Percentiles rank a stretch among this genome's conserved stretches.
phyloP scores from a whole-genome alignment of 2,797 vertebrate genomes.

The Steatocranus sp. region DNA sequence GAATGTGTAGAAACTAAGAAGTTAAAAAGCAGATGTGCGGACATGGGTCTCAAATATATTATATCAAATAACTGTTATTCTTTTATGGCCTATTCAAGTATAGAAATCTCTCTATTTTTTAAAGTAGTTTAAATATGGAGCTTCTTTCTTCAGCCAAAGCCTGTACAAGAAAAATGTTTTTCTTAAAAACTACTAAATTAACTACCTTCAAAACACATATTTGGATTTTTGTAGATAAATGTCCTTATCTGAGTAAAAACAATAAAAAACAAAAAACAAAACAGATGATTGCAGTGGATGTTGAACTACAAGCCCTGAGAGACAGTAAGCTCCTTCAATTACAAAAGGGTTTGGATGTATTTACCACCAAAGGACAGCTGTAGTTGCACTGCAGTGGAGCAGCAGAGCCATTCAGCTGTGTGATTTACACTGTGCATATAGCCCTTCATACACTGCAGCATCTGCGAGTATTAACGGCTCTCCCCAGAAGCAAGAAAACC shows the following conservation, averaged over 20 bases:
- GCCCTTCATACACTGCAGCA: constrained; percentile 9
- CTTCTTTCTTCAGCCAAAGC: neutral
- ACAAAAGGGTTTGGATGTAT: constrained; percentile 6
- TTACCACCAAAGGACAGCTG: constrained; percentile 27
- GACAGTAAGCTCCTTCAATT: constrained; percentile 3
- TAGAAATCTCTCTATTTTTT: neutral
- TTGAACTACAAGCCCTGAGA: neutral
- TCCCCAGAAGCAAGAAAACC: neutral
- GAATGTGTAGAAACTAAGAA: neutral
- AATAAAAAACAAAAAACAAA: accelerated
- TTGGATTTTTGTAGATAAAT: neutral
- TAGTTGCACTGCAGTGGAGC: neutral
- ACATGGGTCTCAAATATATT: neutral
- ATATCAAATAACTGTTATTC: neutral
- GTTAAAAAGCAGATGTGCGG: neutral
- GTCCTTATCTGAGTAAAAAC: neutral
- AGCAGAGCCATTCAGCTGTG: constrained; percentile 2
- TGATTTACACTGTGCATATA: neutral
- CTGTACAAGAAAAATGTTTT: neutral
- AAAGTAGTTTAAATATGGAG: neutral
- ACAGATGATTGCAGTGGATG: neutral
- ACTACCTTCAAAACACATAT: neutral
- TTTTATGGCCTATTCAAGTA: neutral
- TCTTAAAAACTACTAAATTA: neutral
- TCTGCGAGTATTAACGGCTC: constrained; percentile 22